These are phyloP conservation scores for Tiliqua scincoides DNA, from an alignment of 2,113 vertebrate genomes.

Conservation along the genomic window DNA sequence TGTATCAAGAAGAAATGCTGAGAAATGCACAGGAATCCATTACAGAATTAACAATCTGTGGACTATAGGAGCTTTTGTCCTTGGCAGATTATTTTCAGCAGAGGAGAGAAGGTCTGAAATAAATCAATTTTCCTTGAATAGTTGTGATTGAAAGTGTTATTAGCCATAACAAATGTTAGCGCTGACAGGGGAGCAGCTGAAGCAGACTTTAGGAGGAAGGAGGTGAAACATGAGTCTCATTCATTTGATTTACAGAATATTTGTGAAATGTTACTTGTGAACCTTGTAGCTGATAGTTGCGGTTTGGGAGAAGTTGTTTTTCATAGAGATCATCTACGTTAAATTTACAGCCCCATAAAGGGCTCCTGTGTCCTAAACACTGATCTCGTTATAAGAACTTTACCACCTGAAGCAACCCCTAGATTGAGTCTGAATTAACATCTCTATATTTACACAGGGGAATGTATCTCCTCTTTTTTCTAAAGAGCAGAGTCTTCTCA, in stretches of 20 bases:
- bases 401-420: constrained; percentile 79
- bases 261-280: constrained; percentile 80
- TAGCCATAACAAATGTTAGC: constrained; percentile 85
- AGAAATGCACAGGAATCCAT: constrained; percentile 50
- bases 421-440: constrained; percentile 82
- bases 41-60: constrained; percentile 74
- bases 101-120: constrained; percentile 76
- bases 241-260: constrained; percentile 83
- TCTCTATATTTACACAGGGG: constrained; percentile 74
- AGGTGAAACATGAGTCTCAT: constrained; percentile 75
- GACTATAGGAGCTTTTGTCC: constrained; percentile 77
- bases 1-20: constrained; percentile 33
- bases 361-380: constrained; percentile 73
- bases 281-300: constrained; percentile 73
- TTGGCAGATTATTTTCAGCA: constrained; percentile 72
- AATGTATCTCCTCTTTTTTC: constrained; percentile 71
- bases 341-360: constrained; percentile 82
- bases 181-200: constrained; percentile 77
- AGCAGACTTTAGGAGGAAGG: constrained; percentile 76
- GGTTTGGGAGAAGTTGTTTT: constrained; percentile 71
- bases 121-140: constrained; percentile 82
- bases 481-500: constrained; percentile 45
- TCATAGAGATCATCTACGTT: constrained; percentile 70
- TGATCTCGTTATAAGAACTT: constrained; percentile 84
- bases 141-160: constrained; percentile 85